Conservation (phyloP, 1,140 invertebrate genomes). For the Megalonaias nervosa region DNA sequence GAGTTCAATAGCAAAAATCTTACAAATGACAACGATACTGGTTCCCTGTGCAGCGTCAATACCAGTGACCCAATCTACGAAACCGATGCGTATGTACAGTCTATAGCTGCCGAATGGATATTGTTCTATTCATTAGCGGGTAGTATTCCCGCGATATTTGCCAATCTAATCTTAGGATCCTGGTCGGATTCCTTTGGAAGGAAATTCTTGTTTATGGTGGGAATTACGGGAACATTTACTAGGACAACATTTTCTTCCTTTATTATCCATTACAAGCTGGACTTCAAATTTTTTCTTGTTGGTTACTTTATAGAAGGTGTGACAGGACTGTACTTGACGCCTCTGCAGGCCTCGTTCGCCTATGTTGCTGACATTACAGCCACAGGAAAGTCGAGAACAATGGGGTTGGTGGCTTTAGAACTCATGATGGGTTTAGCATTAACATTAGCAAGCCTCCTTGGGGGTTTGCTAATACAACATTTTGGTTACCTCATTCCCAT, state of each 20-base stretch:
- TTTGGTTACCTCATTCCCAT: conserved; percentile 19
- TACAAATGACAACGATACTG: neutral
- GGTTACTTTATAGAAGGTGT: conserved; percentile 27
- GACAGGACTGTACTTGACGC: conserved; percentile 20
- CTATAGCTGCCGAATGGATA: conserved; percentile 16
- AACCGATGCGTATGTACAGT: conserved; percentile 4
- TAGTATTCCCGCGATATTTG: conserved; percentile 18
- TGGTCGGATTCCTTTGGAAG: conserved; percentile 22
- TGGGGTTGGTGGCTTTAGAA: conserved; percentile 17
- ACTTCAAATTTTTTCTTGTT: conserved; percentile 19
- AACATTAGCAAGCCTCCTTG: conserved; percentile 4
- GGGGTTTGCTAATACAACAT: conserved; percentile 22
- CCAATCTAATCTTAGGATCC: conserved; percentile 25
- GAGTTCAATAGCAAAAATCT: conserved; percentile 15
- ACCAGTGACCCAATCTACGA: conserved; percentile 13
- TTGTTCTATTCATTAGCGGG: conserved; percentile 19
- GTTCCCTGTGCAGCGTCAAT: conserved; percentile 8
- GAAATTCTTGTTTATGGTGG: conserved; percentile 23
- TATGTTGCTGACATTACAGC: conserved; percentile 23
- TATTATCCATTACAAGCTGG: conserved; percentile 22
- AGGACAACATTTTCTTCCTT: conserved; percentile 8
- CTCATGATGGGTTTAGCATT: conserved; percentile 11
- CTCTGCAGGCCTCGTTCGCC: conserved; percentile 15
- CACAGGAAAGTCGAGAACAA: conserved; percentile 2
- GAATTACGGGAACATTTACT: conserved; percentile 18